phyloP scores from a whole-genome alignment of 1,140 invertebrate genomes.

The Protaetia brevitarsis region DNA sequence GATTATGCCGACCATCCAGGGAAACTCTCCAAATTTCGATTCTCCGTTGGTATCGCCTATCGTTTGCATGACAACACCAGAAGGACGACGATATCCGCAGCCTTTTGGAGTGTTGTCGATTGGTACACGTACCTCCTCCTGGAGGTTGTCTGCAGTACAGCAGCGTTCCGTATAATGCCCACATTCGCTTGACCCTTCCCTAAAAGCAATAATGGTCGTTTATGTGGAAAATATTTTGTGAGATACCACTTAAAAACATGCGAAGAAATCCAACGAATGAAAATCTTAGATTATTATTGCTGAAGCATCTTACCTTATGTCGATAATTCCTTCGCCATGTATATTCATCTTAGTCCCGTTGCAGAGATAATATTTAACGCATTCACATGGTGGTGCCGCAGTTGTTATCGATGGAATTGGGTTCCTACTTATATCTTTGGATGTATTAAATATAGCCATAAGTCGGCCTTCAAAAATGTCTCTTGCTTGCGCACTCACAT shows the following conservation, averaged over 20 bases:
- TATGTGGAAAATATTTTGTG: background rate
- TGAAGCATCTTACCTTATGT: constrained; percentile 12
- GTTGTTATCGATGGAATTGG: background rate
- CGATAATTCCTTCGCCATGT: background rate
- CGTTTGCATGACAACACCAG: constrained; percentile 67
- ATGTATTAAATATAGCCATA: background rate
- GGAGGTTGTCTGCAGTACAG: constrained; percentile 55
- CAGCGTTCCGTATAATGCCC: constrained; percentile 63
- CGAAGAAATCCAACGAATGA: too few species aligned
- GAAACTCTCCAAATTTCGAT: constrained; percentile 70
- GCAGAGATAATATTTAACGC: background rate
- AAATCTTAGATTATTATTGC: too few species aligned
- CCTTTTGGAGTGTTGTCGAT: too few species aligned
- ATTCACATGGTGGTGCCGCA: background rate
- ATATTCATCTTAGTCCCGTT: background rate
- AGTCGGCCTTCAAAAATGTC: too few species aligned
- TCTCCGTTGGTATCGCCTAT: constrained; percentile 59
- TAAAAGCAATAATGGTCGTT: background rate
- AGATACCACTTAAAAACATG: too few species aligned
- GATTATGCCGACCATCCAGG: constrained; percentile 80
- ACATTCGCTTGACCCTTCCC: constrained; percentile 54
- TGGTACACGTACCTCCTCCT: too few species aligned
- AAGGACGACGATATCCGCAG: constrained; percentile 60
- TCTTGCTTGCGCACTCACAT: too few species aligned
- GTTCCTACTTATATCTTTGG: background rate